Evolutionary conservation across 2,888 invertebrate genomes (phyloP).

Genomic region (Lithophane leautieri): DNA sequence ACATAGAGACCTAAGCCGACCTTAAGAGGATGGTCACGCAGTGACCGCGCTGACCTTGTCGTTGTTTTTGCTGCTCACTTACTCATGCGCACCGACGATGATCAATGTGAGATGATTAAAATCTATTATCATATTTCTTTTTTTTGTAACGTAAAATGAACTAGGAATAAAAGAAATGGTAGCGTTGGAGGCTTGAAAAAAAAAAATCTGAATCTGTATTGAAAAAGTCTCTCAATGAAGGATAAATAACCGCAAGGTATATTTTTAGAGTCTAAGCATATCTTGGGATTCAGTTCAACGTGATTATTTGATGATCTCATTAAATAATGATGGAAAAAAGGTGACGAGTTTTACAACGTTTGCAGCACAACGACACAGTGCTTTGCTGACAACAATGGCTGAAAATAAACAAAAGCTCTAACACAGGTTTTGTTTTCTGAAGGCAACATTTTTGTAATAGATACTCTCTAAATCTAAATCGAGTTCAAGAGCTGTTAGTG

Average conservation of each 20-base stretch:
- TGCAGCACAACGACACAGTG: too few species aligned
- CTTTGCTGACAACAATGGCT: too few species aligned
- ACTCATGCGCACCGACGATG: conserved; percentile 71
- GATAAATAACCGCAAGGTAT: not conserved
- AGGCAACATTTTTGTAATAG: too few species aligned
- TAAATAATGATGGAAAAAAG: not conserved
- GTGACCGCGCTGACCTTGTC: conserved; percentile 76
- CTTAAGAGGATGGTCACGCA: conserved; percentile 66
- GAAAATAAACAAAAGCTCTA: too few species aligned
- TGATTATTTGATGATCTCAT: not conserved
- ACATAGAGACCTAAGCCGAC: conserved; percentile 52
- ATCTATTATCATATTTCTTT: conserved; percentile 26
- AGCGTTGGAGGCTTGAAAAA: not conserved
- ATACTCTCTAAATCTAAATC: too few species aligned
- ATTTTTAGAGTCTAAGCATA: not conserved
- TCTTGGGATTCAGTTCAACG: not conserved
- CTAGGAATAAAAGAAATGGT: not conserved
- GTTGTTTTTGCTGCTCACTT: conserved; percentile 75
- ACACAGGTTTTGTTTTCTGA: too few species aligned
- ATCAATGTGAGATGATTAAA: conserved; percentile 46
- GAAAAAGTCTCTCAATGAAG: not conserved
- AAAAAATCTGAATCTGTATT: not conserved
- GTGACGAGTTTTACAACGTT: too few species aligned
- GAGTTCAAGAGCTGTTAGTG: too few species aligned
- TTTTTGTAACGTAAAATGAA: conserved; percentile 20